Base-by-base conservation (phyloP, 2,888 invertebrate genomes). In the Masnerella sp. region DNA sequence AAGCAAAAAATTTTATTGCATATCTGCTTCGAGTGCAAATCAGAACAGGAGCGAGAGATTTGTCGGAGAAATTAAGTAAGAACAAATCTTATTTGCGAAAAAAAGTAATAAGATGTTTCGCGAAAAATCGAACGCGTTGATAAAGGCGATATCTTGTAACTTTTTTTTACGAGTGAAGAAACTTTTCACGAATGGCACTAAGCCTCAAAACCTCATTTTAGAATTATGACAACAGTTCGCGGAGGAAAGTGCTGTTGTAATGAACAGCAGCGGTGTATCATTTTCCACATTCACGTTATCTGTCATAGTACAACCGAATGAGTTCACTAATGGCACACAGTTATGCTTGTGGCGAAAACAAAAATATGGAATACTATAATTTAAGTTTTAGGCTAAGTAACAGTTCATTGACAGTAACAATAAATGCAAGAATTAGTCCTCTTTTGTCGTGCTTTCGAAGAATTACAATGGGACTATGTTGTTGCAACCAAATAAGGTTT, bases 381-480 rank as follows among this genome's bases (percentile, higher is more conserved):
- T 51, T 61, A 32, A 28, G 32, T 42, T 61, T 38, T 61, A 61
- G 61, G 17, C 15, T 51, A 40, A 61, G 49, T 18, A 40, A 40
- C 40, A 22, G 61, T 61, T 61, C 40, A 61, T 49, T 61, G 45
- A 47, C 45, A 47, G 45, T 51, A 40, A 61, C 61, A 61, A 51
- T 61, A 61, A 61, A 40, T 51, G n/a, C 40, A 51, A 49, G 30
- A 61, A 61, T 51, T 40, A 61, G 47, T 49, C 47, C 49, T 49
- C n/a, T 61, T 28, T 61, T 47, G 30, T 47, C 38, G 38, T n/a
- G n/a, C n/a, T n/a, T 61, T 51, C 32, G 14, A 40, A 51, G 32
- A 47, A 51, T 61, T 36, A 36, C 22, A 32, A 17, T 45, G 40
- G 42, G 61, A 49, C 32, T 49, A 20, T 22, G 40, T 49, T 49